These are phyloP conservation scores for Euschistus heros DNA, from an alignment of 1,140 invertebrate genomes.

Conservation along the genomic window DNA sequence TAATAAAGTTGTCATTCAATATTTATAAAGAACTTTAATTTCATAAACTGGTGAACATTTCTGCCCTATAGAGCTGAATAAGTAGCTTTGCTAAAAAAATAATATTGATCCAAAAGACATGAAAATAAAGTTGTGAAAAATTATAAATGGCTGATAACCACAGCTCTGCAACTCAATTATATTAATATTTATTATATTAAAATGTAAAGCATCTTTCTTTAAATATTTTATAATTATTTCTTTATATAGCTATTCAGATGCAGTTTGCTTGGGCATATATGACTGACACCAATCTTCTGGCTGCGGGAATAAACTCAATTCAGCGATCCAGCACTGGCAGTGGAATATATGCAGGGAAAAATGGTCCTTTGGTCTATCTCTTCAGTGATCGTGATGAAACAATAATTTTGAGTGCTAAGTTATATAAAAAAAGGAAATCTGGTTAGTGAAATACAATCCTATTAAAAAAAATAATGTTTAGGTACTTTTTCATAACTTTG, in stretches of 20 bases:
- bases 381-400: background rate
- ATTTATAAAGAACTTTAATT: too few species aligned
- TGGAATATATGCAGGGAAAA: conserved; percentile 16
- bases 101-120: too few species aligned
- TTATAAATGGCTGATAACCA: too few species aligned
- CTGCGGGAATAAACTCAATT: background rate
- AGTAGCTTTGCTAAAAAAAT: too few species aligned
- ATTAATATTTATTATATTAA: too few species aligned
- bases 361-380: background rate
- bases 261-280: conserved; percentile 10
- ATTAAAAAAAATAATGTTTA: background rate
- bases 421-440: background rate
- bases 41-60: too few species aligned
- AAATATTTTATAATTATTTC: background rate
- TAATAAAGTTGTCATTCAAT: too few species aligned
- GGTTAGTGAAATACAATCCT: background rate
- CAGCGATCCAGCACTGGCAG: background rate
- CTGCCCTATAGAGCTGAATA: too few species aligned
- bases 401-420: background rate
- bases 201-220: background rate
- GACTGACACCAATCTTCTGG: conserved; percentile 1
- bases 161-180: too few species aligned
- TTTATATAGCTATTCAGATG: conserved; percentile 7
- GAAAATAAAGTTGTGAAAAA: too few species aligned
- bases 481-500: background rate